phyloP scores from a whole-genome alignment of 1,140 invertebrate genomes.

The Drosophila arizonae region DNA sequence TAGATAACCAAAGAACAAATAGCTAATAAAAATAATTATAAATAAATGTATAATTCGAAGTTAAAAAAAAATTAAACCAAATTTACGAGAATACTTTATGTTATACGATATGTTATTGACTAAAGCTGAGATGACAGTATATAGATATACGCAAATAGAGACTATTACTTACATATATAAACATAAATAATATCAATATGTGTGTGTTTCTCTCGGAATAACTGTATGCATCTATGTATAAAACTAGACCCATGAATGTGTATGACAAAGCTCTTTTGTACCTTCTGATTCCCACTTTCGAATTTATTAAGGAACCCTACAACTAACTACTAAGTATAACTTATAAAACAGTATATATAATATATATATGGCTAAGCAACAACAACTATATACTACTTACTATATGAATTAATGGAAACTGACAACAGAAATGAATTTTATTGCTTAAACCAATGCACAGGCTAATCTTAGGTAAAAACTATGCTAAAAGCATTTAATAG shows the following conservation, averaged over 20 bases:
- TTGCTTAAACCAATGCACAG: constrained; percentile 30
- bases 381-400: constrained; percentile 30
- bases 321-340: constrained; percentile 59
- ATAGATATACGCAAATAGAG: not conserved
- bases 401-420: constrained; percentile 38
- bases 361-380: constrained; percentile 19
- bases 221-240: constrained; percentile 41
- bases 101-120: constrained; percentile 13
- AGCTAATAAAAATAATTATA: not conserved
- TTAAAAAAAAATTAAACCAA: not conserved
- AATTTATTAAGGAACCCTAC: constrained; percentile 62
- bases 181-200: not conserved
- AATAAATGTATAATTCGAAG: constrained; percentile 3
- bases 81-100: constrained; percentile 9
- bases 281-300: constrained; percentile 78
- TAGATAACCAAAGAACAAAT: constrained; percentile 30
- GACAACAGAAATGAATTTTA: constrained; percentile 37
- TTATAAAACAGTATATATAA: constrained; percentile 40
- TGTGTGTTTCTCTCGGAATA: constrained; percentile 21
- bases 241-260: constrained; percentile 11
- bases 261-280: constrained; percentile 69
- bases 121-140: not conserved
- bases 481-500: constrained; percentile 78
- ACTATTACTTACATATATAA: constrained; percentile 10
- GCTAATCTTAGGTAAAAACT: constrained; percentile 55